Conservation (phyloP, 2,888 invertebrate genomes). For the Eristalis pertinax region DNA sequence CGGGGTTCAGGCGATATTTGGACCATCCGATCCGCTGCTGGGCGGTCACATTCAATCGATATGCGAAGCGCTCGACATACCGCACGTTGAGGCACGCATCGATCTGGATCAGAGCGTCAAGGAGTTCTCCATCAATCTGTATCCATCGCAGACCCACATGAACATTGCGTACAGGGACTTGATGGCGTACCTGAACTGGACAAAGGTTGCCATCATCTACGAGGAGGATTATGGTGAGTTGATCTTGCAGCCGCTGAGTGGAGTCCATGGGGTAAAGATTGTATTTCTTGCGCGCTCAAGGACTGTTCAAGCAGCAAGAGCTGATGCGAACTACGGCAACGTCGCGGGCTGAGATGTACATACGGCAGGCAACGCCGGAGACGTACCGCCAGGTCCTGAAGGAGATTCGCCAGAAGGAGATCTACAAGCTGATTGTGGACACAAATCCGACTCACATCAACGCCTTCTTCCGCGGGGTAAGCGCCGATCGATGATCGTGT, state of each 20-base stretch:
- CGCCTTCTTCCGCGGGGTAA: slow-evolving; percentile 92
- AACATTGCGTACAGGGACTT: slow-evolving; percentile 93
- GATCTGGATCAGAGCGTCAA: slow-evolving; percentile 83
- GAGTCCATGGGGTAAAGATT: neutral
- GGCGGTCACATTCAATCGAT: slow-evolving; percentile 93
- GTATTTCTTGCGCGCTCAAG: slow-evolving; percentile 82
- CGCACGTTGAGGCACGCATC: slow-evolving; percentile 90
- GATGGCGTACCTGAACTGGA: slow-evolving; percentile 95
- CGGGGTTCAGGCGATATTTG: slow-evolving; percentile 93
- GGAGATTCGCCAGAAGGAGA: slow-evolving; percentile 90
- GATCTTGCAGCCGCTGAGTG: neutral
- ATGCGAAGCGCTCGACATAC: slow-evolving; percentile 94
- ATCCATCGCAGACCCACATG: slow-evolving; percentile 91
- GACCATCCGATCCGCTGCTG: slow-evolving; percentile 91
- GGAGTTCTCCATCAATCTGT: slow-evolving; percentile 93
- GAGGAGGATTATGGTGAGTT: slow-evolving; percentile 93
- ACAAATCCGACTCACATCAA: slow-evolving; percentile 91
- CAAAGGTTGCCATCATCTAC: slow-evolving; percentile 94
- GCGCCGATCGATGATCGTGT: slow-evolving; percentile 75
- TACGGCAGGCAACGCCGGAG: slow-evolving; percentile 87
- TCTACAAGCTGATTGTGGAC: slow-evolving; percentile 94
- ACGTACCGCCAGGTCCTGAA: slow-evolving; percentile 86
- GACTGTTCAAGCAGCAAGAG: slow-evolving; percentile 92
- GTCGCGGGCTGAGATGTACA: slow-evolving; percentile 88
- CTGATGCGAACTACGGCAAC: slow-evolving; percentile 88